Conservation (phyloP, 2,888 invertebrate species). For the Drosophila nr. fundita region DNA sequence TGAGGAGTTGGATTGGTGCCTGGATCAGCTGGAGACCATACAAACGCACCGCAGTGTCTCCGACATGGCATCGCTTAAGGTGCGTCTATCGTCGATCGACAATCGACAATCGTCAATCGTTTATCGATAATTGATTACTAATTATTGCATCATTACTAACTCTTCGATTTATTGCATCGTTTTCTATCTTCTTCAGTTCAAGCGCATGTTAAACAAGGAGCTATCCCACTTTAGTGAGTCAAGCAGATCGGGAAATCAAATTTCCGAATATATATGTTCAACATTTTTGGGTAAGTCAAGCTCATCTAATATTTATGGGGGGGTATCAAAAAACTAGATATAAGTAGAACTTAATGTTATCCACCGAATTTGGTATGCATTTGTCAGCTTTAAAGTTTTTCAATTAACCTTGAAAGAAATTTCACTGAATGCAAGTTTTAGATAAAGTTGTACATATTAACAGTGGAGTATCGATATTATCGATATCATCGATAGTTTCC, state of each 20-base stretch:
- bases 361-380: too few species aligned
- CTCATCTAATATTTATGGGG: background rate
- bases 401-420: background rate
- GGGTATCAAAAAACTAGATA: background rate
- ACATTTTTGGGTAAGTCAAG: constrained; percentile 97
- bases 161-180: background rate
- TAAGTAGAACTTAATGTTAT: background rate
- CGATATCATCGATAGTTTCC: background rate
- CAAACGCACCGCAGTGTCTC: constrained; percentile 99
- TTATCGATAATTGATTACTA: background rate
- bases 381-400: too few species aligned
- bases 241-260: constrained; percentile 99
- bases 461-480: background rate
- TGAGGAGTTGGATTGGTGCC: constrained; percentile 99
- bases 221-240: constrained; percentile 99
- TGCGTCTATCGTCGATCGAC: constrained; percentile 84
- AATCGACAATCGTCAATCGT: background rate
- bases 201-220: constrained; percentile 99
- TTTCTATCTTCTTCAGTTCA: constrained; percentile 90
- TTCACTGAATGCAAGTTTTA: background rate
- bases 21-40: constrained; percentile 99
- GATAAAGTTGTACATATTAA: background rate
- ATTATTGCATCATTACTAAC: background rate
- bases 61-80: constrained; percentile 99
- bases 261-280: constrained; percentile 99